Evolutionary conservation across 2,113 vertebrate species (phyloP).

Genomic region (Cynocephalus volans): DNA sequence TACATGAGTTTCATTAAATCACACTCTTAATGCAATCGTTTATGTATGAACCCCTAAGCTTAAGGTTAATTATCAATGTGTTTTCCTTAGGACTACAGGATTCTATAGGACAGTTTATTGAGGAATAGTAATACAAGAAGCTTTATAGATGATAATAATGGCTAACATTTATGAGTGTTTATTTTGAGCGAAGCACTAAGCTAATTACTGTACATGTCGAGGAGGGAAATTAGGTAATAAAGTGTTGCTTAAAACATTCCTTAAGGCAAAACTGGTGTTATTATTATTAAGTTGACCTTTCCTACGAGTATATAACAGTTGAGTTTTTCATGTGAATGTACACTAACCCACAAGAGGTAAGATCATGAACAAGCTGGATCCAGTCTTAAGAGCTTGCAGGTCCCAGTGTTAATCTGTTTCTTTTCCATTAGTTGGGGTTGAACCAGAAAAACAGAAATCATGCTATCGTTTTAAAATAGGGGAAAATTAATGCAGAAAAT

Average conservation of each 20-base stretch:
- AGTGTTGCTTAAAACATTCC: neutral
- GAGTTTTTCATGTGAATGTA: neutral
- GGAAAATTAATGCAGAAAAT: neutral
- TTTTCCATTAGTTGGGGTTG: neutral
- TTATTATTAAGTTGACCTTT: neutral
- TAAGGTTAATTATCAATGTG: conserved; percentile 49
- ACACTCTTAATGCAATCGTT: conserved; percentile 18
- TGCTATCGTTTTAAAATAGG: neutral
- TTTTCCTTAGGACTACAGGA: conserved; percentile 44
- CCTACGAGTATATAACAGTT: neutral
- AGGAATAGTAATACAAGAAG: neutral
- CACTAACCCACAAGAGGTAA: neutral
- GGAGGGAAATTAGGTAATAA: conserved; percentile 35
- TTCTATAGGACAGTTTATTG: conserved; percentile 24
- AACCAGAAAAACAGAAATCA: neutral
- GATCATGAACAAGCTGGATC: neutral
- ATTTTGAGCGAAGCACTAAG: conserved; percentile 33
- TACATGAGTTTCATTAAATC: conserved; percentile 35
- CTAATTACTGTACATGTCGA: conserved; percentile 18
- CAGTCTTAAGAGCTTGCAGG: neutral
- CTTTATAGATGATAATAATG: conserved; percentile 19
- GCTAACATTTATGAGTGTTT: conserved; percentile 41
- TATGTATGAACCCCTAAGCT: neutral
- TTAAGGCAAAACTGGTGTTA: neutral
- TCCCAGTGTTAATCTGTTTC: neutral